Base-by-base conservation (phyloP, 92 coral and sea anemone species). In the Montipora capitata region DNA sequence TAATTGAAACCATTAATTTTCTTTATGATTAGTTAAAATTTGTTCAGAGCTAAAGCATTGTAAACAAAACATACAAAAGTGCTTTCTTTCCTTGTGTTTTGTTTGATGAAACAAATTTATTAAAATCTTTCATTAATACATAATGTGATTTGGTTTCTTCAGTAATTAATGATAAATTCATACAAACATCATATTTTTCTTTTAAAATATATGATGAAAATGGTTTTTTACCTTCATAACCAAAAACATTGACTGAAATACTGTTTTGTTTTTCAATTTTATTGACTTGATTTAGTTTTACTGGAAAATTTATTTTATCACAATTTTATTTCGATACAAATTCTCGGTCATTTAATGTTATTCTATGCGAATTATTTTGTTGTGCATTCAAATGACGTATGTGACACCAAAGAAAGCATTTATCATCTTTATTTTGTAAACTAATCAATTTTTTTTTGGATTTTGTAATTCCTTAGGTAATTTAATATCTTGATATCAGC, bases 131-230 rank as follows among this genome's bases (percentile, higher is more conserved):
- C 10, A 77, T 85, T n/a, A n/a, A 44, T 0, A 92, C 76, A 43
- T 88, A 92, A 35, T 92, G 95, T 0, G 52, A 48, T 0, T 62
- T 88, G 10, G 3, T 12, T n/a, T 70, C 27, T 80, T 63, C 12
- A 9, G 35, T 80, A 41, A 2, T 72, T 57, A 11, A 82, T 82
- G 16, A 87, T 40, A 91, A 17, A 7, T 82, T 48, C 72, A 87
- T 57, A 0, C 15, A 2, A 41, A 42, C 40, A 5, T 54, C 62
- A 72, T 2, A 89, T 10, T 43, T 76, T 68, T 93, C 93, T 14
- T 86, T 86, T 40, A 89, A 89, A 0, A 85, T 44, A n/a, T 85
- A 80, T 0, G 89, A 68, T 0, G 93, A 91, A 57, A 10, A 93
- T 77, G 74, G 39, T 17, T 13, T 3, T 72, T 72, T 20, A 51